A percentile compares a stretch with the other conserved stretches of the same genome.
These are phyloP conservation scores for Rhagologus leucostigma DNA, from an alignment of 2,113 vertebrate species.

Conservation along the genomic window DNA sequence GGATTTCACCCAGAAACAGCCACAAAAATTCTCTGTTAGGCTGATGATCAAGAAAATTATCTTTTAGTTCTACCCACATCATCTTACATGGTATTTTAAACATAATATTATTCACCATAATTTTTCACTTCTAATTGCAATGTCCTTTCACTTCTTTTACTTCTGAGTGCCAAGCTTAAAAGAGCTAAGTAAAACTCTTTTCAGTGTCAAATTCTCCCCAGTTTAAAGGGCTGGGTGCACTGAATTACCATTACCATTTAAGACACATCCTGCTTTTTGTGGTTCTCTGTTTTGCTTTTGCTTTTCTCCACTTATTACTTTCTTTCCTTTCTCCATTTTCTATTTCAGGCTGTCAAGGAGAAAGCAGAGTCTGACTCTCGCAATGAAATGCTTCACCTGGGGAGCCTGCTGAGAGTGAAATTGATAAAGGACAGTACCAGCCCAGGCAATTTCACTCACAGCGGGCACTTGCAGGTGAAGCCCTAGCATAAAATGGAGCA, in stretches of 20 bases:
- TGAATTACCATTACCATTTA: neutral
- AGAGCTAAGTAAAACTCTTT: neutral
- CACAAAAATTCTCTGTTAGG: neutral
- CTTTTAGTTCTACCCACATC: neutral
- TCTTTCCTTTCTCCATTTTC: neutral
- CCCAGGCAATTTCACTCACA: slow-evolving; percentile 38
- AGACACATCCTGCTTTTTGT: neutral
- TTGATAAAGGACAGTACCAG: neutral
- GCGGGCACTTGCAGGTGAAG: slow-evolving; percentile 22
- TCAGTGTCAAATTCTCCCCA: neutral
- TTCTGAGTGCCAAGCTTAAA: neutral
- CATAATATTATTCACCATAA: neutral
- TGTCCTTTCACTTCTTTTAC: neutral
- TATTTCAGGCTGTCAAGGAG: neutral
- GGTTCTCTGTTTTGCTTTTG: neutral
- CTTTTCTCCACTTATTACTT: neutral
- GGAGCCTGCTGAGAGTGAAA: slow-evolving; percentile 6
- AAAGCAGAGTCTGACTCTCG: neutral
- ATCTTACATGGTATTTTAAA: neutral
- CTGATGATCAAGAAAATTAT: neutral
- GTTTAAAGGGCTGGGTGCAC: neutral
- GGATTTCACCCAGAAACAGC: neutral
- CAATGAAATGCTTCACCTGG: slow-evolving; percentile 29
- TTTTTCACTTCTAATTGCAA: neutral
- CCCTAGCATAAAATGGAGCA: neutral